Percentiles rank a stretch among this genome's conserved stretches.
Evolutionary conservation across 2,888 invertebrate species (phyloP).

Genomic region (Argynnis bischoffii): DNA sequence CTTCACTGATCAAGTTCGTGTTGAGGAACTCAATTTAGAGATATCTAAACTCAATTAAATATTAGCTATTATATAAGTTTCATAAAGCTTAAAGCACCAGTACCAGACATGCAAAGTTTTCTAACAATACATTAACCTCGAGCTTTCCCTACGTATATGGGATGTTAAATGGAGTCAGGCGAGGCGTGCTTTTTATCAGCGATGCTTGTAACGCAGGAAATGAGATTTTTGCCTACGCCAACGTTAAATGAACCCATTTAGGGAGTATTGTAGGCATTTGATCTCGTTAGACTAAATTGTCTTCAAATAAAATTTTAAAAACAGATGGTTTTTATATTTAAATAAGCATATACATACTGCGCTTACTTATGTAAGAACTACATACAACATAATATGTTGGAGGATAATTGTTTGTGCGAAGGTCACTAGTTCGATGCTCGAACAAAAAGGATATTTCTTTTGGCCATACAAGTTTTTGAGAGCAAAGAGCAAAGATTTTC

Average conservation of each 20-base stretch:
- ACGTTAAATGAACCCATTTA: slow-evolving; percentile 46
- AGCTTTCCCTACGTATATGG: slow-evolving; percentile 8
- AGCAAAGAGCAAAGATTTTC: too few species aligned
- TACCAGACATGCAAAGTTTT: slow-evolving; percentile 8
- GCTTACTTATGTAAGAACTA: too few species aligned
- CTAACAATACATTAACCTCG: slow-evolving; percentile 20
- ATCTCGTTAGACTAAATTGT: slow-evolving; percentile 20
- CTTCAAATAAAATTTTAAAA: slow-evolving; percentile 4
- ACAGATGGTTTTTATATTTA: too few species aligned
- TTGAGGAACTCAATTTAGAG: not conserved
- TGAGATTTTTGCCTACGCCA: slow-evolving; percentile 54
- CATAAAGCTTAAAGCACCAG: not conserved
- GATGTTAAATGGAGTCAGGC: slow-evolving; percentile 38
- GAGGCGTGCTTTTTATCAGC: slow-evolving; percentile 47
- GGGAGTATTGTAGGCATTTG: slow-evolving; percentile 31
- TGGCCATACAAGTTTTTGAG: too few species aligned
- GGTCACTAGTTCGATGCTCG: too few species aligned
- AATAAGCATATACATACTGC: too few species aligned
- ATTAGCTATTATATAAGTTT: not conserved
- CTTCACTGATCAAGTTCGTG: too few species aligned
- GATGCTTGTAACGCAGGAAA: slow-evolving; percentile 50
- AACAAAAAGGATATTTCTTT: too few species aligned
- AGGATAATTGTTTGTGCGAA: too few species aligned
- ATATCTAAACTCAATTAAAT: not conserved
- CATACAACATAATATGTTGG: too few species aligned